These are phyloP conservation scores for Trachelus troglodyta DNA, from an alignment of 2,888 invertebrate species.

Conservation along the genomic window DNA sequence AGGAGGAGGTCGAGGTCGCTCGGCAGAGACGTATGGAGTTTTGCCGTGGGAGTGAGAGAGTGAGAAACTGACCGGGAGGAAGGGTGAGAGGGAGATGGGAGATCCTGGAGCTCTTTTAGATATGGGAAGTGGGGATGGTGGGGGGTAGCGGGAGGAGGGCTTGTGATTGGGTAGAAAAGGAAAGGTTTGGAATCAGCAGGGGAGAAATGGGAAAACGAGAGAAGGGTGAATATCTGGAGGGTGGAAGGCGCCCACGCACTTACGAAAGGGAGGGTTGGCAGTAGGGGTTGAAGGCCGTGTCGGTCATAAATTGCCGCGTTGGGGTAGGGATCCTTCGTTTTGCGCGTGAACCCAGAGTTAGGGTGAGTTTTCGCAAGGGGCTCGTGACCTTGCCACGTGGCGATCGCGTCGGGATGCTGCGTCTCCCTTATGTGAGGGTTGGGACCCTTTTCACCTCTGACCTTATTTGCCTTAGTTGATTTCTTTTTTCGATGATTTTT, in stretches of 20 bases:
- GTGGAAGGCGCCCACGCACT: background rate
- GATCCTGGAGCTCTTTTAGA: slow-evolving; percentile 10
- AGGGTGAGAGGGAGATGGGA: slow-evolving; percentile 21
- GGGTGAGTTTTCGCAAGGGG: slow-evolving; percentile 36
- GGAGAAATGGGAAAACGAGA: background rate
- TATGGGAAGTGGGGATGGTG: slow-evolving; percentile 17
- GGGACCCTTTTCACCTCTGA: background rate
- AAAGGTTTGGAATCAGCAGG: background rate
- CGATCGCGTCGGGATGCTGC: slow-evolving; percentile 18
- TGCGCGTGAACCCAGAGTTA: slow-evolving; percentile 21
- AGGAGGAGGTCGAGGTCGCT: slow-evolving; percentile 2
- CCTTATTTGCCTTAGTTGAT: background rate
- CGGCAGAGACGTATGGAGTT: slow-evolving; percentile 7
- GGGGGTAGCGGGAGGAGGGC: background rate
- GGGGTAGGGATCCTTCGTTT: slow-evolving; percentile 15
- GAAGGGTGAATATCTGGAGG: slow-evolving; percentile 20
- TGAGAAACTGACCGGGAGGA: background rate
- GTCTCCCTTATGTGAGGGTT: background rate
- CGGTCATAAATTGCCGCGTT: slow-evolving; percentile 53
- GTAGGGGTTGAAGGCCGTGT: slow-evolving; percentile 43
- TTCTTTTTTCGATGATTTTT: background rate
- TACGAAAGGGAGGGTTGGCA: slow-evolving; percentile 14
- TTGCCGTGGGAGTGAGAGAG: background rate
- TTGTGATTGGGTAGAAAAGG: background rate
- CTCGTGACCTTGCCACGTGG: slow-evolving; percentile 59